Conservation (phyloP, 2,797 vertebrate species). For the Neosilurus mollespiculum region DNA sequence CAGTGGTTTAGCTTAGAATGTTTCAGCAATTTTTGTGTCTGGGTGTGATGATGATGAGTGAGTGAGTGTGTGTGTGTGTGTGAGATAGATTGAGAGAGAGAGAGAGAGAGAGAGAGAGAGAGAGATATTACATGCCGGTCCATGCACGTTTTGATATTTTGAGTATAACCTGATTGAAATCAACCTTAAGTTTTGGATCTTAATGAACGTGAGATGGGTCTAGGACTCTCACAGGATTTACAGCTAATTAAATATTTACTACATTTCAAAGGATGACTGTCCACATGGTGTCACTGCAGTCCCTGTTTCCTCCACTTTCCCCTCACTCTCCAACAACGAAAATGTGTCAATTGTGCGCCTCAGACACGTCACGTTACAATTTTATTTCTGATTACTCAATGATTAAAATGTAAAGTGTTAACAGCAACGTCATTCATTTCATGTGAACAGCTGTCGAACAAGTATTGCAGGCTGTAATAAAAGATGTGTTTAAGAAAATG, state of each 20-base stretch:
- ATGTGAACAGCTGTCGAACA: not conserved
- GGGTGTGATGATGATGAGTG: not conserved
- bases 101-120: no score
- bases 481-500: not conserved
- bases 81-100: no score
- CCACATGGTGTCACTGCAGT: conserved; percentile 18
- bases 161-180: not conserved
- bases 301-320: not conserved
- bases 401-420: not conserved
- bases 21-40: not conserved
- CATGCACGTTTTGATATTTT: not conserved
- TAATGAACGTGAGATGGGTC: not conserved
- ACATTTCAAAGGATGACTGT: no score
- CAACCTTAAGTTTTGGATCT: not conserved
- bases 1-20: not conserved
- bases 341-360: not conserved
- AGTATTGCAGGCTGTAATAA: not conserved
- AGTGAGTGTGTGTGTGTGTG: not conserved
- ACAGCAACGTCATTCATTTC: not conserved
- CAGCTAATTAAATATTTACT: not conserved
- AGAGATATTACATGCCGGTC: no score
- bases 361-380: not conserved
- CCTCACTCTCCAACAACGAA: not conserved
- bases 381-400: not conserved
- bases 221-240: not conserved